Evolutionary conservation across 2,888 invertebrate species (phyloP).

Genomic region (Melinaea menophilus): DNA sequence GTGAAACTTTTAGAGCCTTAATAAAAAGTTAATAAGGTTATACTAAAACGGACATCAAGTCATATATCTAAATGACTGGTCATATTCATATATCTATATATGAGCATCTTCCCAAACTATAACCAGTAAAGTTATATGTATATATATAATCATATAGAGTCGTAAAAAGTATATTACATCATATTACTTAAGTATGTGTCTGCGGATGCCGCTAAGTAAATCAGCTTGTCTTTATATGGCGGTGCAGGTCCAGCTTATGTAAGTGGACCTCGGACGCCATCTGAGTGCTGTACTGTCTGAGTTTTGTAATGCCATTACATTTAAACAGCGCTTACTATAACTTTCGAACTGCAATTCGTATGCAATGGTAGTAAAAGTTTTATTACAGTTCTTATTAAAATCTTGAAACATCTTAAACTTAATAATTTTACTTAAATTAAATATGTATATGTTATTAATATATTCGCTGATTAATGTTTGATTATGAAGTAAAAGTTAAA

Average conservation of each 20-base stretch:
- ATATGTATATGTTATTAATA: neutral
- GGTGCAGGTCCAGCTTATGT: slow-evolving; percentile 43
- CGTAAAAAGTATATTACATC: slow-evolving; percentile 30
- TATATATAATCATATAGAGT: no score
- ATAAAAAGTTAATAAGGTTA: no score
- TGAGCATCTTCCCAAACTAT: no score
- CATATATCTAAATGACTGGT: no score
- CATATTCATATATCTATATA: no score
- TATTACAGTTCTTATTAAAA: neutral
- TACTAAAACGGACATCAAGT: no score
- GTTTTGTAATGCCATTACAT: slow-evolving; percentile 38
- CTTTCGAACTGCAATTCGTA: slow-evolving; percentile 19
- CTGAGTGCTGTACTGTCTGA: slow-evolving; percentile 38
- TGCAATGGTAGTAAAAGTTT: slow-evolving; percentile 10
- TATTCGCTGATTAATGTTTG: neutral
- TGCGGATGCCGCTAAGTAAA: slow-evolving; percentile 54
- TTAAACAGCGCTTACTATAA: slow-evolving; percentile 17
- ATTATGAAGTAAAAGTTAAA: slow-evolving; percentile 3
- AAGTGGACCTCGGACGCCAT: slow-evolving; percentile 44
- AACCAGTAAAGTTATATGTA: no score
- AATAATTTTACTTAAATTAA: neutral
- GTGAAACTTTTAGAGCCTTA: no score
- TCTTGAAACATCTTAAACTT: neutral
- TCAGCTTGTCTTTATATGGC: slow-evolving; percentile 54
- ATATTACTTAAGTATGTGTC: slow-evolving; percentile 43